Evolutionary conservation across 2,113 vertebrate species (phyloP).

Genomic region (Microcebus lehilahytsara): DNA sequence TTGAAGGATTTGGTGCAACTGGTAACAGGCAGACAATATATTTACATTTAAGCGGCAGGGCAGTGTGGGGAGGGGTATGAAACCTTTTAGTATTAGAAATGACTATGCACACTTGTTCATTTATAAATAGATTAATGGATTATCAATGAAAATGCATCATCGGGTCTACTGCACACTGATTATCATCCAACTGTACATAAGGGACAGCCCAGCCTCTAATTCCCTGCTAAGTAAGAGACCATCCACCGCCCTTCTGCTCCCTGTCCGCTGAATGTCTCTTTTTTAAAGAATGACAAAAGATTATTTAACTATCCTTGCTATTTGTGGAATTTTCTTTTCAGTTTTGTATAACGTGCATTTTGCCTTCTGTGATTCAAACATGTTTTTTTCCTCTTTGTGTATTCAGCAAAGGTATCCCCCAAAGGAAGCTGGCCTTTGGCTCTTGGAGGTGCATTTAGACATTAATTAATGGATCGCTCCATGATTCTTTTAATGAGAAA

Average conservation of each 20-base stretch:
- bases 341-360: background rate
- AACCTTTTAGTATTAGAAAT: background rate
- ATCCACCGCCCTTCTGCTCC: fast-evolving
- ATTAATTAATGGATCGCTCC: background rate
- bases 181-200: background rate
- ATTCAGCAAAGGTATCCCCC: background rate
- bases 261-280: background rate
- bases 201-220: too few relatives aligned
- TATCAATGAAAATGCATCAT: background rate
- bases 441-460: background rate
- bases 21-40: background rate
- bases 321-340: background rate
- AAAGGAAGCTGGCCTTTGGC: background rate
- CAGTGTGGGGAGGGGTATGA: background rate
- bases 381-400: background rate
- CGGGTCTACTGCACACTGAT: background rate
- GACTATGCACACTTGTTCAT: background rate
- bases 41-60: background rate
- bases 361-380: background rate
- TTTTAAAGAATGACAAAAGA: background rate
- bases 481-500: background rate
- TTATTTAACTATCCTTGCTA: background rate
- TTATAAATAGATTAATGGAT: background rate
- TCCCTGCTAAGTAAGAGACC: background rate
- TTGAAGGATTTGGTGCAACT: background rate